phyloP scores from a whole-genome alignment of 1,140 invertebrate genomes.

The Microplitis demolitor region DNA sequence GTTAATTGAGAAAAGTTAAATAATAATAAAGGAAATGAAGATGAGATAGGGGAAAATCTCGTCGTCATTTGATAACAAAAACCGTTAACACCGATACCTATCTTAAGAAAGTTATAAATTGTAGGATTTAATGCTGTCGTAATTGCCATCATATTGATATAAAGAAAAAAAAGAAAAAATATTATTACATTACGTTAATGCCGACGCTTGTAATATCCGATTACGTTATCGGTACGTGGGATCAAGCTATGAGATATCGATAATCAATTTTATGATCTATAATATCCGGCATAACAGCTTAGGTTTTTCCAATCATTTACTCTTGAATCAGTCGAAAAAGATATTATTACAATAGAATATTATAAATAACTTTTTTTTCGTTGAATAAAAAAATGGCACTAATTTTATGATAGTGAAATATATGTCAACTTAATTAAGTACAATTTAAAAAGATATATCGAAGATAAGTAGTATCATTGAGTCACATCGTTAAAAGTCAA shows the following conservation, averaged over 20 bases:
- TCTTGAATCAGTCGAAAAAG: too few relatives aligned
- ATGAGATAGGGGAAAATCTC: constrained; percentile 28
- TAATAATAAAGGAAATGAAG: background rate
- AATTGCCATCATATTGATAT: constrained; percentile 32
- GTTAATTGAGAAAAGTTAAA: background rate
- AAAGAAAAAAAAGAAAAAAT: constrained; percentile 14
- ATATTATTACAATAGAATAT: too few relatives aligned
- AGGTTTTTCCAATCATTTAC: too few relatives aligned
- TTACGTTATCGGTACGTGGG: constrained; percentile 14
- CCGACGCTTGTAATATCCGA: constrained; percentile 13
- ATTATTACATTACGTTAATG: background rate
- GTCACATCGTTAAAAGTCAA: background rate
- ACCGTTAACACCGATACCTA: constrained; percentile 35
- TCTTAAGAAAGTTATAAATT: constrained; percentile 38
- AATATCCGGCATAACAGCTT: background rate
- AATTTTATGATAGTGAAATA: background rate
- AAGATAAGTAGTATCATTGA: background rate
- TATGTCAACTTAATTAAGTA: background rate
- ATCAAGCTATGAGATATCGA: constrained; percentile 12
- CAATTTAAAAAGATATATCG: background rate
- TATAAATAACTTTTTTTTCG: background rate
- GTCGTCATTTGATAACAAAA: constrained; percentile 26
- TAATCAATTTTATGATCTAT: constrained; percentile 13
- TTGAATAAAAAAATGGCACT: background rate
- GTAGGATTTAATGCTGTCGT: constrained; percentile 34